Evolutionary conservation across 2,113 vertebrate genomes (phyloP), one percentile per base, ranked within the genome.

Genomic region (Cyprinodon variegatus): DNA sequence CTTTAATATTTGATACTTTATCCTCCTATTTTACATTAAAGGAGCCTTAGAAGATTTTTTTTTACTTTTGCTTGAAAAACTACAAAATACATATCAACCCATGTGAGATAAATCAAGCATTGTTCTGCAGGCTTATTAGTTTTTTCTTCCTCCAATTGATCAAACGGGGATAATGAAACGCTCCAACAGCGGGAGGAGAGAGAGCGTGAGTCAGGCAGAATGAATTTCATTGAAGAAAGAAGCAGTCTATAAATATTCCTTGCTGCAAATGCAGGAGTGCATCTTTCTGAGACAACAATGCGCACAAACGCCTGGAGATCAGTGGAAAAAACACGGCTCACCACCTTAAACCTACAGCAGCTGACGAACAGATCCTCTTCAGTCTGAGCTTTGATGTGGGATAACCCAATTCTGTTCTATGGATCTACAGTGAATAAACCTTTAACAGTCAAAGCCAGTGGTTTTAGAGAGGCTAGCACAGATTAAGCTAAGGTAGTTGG

Each of bases 221-320:
- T 74, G 64, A 66, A 85, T 89, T 88, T 78, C 82, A 92, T 95
- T 94, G 87, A 91, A 78, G 68, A 79, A 83, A 74, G 57, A 88
- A 73, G 57, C 13, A 29, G 86, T 80, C 85, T 85, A 84, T 76
- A 83, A 91, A 80, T 85, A 91, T 61, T 72, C 70, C 83, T 8
- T 2, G 75, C 78, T 86, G 91, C 88, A 84, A 68, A 85, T 36
- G 63, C 76, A 9, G 61, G 79, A 38, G 65, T 77, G 83, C 65
- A 81, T 29, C 57, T 1, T 36, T 43, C 83, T 89, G 84, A 89
- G 88, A 39, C 86, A 81, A 83, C 12, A 4, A 37, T 20, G 81
- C 86, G 86, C 81, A 39, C 9, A 70, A 11, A 41, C 61, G 65
- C 87, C 88, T 86, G 84, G 45, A 29, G 4, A 76, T 70, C 82